Evolutionary conservation across 1,140 invertebrate species (phyloP).

Genomic region (Apis laboriosa): DNA sequence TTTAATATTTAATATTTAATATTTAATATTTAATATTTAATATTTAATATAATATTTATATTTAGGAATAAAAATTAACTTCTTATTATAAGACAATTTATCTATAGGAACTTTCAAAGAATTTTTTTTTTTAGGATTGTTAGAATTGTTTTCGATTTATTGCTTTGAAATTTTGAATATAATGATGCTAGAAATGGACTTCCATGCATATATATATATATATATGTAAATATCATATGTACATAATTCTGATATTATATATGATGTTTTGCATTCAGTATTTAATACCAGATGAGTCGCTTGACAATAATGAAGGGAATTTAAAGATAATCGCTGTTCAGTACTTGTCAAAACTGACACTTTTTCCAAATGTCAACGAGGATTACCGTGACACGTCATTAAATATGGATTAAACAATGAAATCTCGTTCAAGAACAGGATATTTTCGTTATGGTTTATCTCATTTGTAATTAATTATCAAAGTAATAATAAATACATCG

Average conservation of each 20-base stretch:
- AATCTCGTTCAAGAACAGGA: background rate
- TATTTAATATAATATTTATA: too few relatives aligned
- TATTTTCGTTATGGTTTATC: slow-evolving; percentile 30
- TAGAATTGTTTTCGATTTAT: slow-evolving; percentile 4
- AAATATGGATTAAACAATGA: slow-evolving; percentile 71
- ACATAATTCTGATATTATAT: too few relatives aligned
- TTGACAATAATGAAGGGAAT: background rate
- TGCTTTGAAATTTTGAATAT: background rate
- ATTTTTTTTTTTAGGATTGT: background rate
- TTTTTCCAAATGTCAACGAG: slow-evolving; percentile 34
- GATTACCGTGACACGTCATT: slow-evolving; percentile 69
- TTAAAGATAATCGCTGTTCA: background rate
- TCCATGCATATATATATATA: background rate
- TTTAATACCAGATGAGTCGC: background rate
- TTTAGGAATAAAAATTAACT: background rate
- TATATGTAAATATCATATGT: too few relatives aligned
- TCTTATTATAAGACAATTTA: background rate
- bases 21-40: too few relatives aligned
- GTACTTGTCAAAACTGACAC: background rate
- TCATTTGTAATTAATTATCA: slow-evolving; percentile 1
- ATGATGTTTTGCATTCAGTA: too few relatives aligned
- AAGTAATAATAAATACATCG: too few relatives aligned
- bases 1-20: too few relatives aligned
- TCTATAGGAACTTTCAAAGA: background rate
- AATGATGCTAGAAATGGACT: background rate